A percentile compares a stretch with the other conserved stretches of the same genome.
Conservation (phyloP, 2,113 vertebrate genomes). For the Scomber scombrus region DNA sequence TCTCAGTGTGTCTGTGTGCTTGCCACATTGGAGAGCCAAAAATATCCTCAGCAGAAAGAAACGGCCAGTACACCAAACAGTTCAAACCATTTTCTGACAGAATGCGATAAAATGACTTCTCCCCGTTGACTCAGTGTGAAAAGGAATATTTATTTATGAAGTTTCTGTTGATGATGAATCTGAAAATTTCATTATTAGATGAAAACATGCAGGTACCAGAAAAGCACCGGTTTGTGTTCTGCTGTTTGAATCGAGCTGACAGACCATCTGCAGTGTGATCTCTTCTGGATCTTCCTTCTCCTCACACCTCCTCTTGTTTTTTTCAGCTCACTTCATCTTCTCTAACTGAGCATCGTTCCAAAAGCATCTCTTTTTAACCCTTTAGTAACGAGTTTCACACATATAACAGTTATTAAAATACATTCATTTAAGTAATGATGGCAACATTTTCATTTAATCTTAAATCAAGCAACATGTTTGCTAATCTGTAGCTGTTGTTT, state of each 20-base stretch:
- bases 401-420: neutral
- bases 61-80: slow-evolving; percentile 10
- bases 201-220: slow-evolving; percentile 32
- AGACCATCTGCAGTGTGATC: slow-evolving; percentile 44
- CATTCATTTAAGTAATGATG: neutral
- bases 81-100: slow-evolving; percentile 42
- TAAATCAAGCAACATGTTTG: too few species aligned
- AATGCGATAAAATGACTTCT: slow-evolving; percentile 35
- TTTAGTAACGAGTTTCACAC: neutral
- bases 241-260: slow-evolving; percentile 33
- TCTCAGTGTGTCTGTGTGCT: slow-evolving; percentile 34
- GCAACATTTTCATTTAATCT: neutral
- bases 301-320: slow-evolving; percentile 15
- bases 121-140: slow-evolving; percentile 18
- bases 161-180: slow-evolving; percentile 35
- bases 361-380: neutral
- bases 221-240: slow-evolving; percentile 2
- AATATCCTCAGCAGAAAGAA: slow-evolving; percentile 55
- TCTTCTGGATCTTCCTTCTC: slow-evolving; percentile 5
- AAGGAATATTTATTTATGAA: slow-evolving; percentile 34
- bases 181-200: slow-evolving; percentile 14
- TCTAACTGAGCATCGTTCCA: too few species aligned
- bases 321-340: neutral
- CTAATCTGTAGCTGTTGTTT: neutral
- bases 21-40: slow-evolving; percentile 46